A percentile compares a stretch with the other conserved stretches of the same genome.
phyloP scores from a whole-genome alignment of 2,113 vertebrate genomes.

The Zeus faber region DNA sequence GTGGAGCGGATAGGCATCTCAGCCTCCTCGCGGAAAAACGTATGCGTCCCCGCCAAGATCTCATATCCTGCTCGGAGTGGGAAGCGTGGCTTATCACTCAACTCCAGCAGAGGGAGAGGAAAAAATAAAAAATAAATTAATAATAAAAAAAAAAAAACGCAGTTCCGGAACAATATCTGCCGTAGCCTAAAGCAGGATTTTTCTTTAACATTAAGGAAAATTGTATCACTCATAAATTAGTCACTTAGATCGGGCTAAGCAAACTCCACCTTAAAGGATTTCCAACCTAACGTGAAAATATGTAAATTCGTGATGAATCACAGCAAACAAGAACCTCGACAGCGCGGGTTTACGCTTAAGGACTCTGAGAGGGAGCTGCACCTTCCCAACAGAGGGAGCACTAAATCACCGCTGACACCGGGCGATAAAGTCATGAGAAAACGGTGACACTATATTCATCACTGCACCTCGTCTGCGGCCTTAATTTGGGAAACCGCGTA shows the following conservation, averaged over 20 bases:
- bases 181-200: slow-evolving; percentile 18
- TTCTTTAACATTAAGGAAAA: no score
- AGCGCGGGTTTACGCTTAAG: slow-evolving; percentile 14
- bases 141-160: no score
- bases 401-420: slow-evolving; percentile 24
- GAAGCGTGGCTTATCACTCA: slow-evolving; percentile 26
- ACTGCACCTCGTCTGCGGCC: neutral
- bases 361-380: neutral
- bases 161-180: slow-evolving; percentile 16
- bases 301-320: slow-evolving; percentile 39
- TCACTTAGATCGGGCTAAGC: slow-evolving; percentile 31
- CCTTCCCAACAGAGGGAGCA: slow-evolving; percentile 3
- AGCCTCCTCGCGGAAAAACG: slow-evolving; percentile 29
- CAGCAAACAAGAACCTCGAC: slow-evolving; percentile 7
- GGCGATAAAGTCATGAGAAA: slow-evolving; percentile 28
- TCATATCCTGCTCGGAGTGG: slow-evolving; percentile 13
- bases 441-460: slow-evolving; percentile 24
- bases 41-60: slow-evolving; percentile 32
- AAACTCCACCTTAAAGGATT: slow-evolving; percentile 17
- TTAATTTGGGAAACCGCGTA: neutral
- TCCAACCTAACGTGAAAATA: slow-evolving; percentile 39
- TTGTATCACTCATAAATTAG: no score
- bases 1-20: slow-evolving; percentile 38
- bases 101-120: no score
- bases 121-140: no score